Evolutionary conservation across 2,113 vertebrate species (phyloP), one percentile per base, ranked within the genome.

Genomic region (Phalacrocorax pelagicus): DNA sequence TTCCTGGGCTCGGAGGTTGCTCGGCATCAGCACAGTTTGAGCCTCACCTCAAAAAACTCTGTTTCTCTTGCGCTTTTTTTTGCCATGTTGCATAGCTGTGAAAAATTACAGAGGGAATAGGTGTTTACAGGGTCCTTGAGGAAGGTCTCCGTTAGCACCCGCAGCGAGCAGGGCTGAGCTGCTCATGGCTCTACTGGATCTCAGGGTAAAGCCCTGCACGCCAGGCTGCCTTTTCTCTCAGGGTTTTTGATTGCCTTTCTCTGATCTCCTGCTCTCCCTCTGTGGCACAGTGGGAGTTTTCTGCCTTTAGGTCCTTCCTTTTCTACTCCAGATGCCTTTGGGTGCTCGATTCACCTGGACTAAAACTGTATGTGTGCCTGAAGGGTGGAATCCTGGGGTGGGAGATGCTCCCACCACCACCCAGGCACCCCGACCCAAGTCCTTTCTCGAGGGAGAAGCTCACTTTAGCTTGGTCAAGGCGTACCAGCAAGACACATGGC

Each of bases 401-500:
- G 57, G 49, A 78, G 32, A 63, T 86, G 70, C 6, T 82, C 47
- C 63, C 63, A 44, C 17, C 42, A 29, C 24, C 63, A 13, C 11
- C 13, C 22, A 0, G 1, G 4, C 9, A 4, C 30, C 49, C 63
- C 7, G 1, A 10, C 57, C 38, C 7, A 5, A 82, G 34, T 59
- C 81, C 40, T 27, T 86, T 81, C 23, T 74, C 29, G 0, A 1
- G 30, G 32, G 27, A 94, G 1, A 36, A 73, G 44, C 49, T 79
- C 8, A 0, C 49, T 15, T 82, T n/a, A 86, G 90, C 84, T 90
- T 94, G 96, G 97, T 95, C 96, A 96, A 93, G 85, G 81, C 5
- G 1, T 40, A 59, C 46, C 44, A 27, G 81, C 38, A 32, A 92
- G 95, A 57, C 66, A 87, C 57, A 20, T 0, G 1, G 91, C 78